These are phyloP conservation scores for Champsocephalus gunnari DNA, from an alignment of 2,797 vertebrate genomes.

Conservation along the genomic window DNA sequence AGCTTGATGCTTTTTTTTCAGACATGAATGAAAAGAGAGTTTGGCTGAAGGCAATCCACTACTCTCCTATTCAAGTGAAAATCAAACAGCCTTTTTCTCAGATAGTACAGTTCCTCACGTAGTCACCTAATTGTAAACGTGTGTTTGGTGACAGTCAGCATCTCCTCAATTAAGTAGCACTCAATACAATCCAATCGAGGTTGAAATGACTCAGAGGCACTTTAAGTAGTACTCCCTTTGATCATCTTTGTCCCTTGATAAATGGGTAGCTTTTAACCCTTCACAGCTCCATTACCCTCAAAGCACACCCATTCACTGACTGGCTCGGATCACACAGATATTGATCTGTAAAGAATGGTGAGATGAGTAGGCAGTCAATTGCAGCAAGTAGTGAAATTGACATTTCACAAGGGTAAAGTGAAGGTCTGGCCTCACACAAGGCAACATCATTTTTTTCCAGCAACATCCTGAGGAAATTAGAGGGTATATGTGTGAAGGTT, in stretches of 20 bases:
- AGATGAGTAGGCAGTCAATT: slow-evolving; percentile 39
- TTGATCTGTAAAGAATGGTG: slow-evolving; percentile 45
- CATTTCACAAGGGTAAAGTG: slow-evolving; percentile 48
- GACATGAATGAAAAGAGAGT: slow-evolving; percentile 17
- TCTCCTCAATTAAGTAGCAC: slow-evolving; percentile 61
- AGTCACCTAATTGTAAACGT: slow-evolving; percentile 42
- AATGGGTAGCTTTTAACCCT: slow-evolving; percentile 56
- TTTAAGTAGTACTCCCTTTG: slow-evolving; percentile 55
- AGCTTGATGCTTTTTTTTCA: neutral
- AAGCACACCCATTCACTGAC: slow-evolving; percentile 22
- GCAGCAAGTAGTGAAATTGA: slow-evolving; percentile 41
- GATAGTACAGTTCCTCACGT: neutral
- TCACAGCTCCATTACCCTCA: slow-evolving; percentile 17
- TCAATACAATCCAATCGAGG: slow-evolving; percentile 62
- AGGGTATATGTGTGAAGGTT: slow-evolving; percentile 14
- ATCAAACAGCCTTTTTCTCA: slow-evolving; percentile 22
- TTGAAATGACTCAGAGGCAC: slow-evolving; percentile 61
- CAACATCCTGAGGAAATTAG: slow-evolving; percentile 31
- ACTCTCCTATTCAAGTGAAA: slow-evolving; percentile 21
- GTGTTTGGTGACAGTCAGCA: slow-evolving; percentile 65
- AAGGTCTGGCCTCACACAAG: slow-evolving; percentile 1
- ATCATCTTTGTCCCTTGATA: slow-evolving; percentile 55
- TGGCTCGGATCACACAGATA: slow-evolving; percentile 47
- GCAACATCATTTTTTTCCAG: slow-evolving; percentile 22
- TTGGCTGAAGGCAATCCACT: slow-evolving; percentile 35